phyloP scores from a whole-genome alignment of 2,113 vertebrate genomes.

The Colistium nudipinnis region DNA sequence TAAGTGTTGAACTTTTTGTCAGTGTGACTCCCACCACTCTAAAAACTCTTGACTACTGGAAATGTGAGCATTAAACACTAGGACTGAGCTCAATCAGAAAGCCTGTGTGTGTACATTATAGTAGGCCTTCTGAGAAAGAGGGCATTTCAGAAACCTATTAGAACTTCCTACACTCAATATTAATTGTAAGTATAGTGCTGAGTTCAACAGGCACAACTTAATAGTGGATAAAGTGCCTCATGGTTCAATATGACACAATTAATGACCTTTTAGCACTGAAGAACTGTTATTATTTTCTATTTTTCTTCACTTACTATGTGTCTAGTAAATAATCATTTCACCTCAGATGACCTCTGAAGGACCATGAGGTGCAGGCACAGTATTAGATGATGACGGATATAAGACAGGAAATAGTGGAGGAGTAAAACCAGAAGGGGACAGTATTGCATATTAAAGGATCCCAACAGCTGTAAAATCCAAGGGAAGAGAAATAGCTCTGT shows the following conservation, averaged over 20 bases:
- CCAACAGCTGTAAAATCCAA: not conserved
- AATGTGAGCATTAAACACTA: conserved; percentile 5
- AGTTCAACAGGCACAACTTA: conserved; percentile 25
- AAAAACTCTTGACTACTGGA: conserved; percentile 23
- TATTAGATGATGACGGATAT: no score
- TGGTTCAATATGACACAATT: conserved; percentile 2
- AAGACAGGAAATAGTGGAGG: no score
- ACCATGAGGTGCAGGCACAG: not conserved
- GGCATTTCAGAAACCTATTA: not conserved
- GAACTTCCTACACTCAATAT: not conserved
- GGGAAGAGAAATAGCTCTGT: not conserved
- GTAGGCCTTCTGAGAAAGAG: conserved; percentile 12
- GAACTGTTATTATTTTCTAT: conserved; percentile 4
- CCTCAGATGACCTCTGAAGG: not conserved
- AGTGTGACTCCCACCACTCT: conserved; percentile 22
- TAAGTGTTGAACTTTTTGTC: conserved; percentile 44
- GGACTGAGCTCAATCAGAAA: conserved; percentile 9
- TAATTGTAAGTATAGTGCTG: not conserved
- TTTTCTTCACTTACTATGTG: not conserved
- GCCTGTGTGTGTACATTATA: conserved; percentile 26
- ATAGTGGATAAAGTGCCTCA: not conserved
- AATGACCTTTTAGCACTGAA: conserved; percentile 5
- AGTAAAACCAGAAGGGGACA: no score
- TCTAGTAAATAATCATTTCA: not conserved
- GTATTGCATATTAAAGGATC: no score